A percentile compares a stretch with the other conserved stretches of the same genome.
Evolutionary conservation across 2,797 vertebrate genomes (phyloP).

Genomic region (Acrossocheilus wenchowensis): DNA sequence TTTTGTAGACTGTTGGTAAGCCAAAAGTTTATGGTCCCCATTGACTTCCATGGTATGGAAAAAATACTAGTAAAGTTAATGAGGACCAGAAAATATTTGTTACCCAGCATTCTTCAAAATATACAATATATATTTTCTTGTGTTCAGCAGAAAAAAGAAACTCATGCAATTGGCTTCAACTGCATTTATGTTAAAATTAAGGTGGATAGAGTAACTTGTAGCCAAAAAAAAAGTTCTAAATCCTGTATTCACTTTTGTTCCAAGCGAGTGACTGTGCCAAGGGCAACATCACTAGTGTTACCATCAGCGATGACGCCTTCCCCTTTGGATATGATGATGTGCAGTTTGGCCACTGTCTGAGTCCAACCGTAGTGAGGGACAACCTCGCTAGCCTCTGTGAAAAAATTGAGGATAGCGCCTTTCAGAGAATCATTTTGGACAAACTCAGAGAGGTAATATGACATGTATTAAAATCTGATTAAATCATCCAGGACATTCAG

Average conservation of each 20-base stretch:
- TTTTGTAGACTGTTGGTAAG: too few relatives aligned
- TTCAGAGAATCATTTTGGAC: constrained; percentile 46
- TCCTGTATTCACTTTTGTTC: background rate
- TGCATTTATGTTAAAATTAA: background rate
- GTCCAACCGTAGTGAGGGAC: background rate
- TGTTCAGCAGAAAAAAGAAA: too few relatives aligned
- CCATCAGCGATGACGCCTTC: constrained; percentile 26
- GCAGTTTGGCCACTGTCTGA: constrained; percentile 42
- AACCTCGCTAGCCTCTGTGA: constrained; percentile 50
- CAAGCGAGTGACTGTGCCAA: constrained; percentile 18
- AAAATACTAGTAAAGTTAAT: too few relatives aligned
- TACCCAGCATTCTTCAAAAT: too few relatives aligned
- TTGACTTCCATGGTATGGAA: too few relatives aligned
- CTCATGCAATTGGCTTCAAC: too few relatives aligned
- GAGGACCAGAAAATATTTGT: too few relatives aligned
- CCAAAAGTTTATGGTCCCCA: too few relatives aligned
- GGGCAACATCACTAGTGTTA: constrained; percentile 28
- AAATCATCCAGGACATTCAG: background rate
- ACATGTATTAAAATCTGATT: background rate
- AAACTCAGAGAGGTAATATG: constrained; percentile 51
- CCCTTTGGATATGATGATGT: constrained; percentile 35
- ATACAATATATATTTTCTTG: too few relatives aligned
- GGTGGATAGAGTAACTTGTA: background rate
- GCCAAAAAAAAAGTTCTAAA: background rate
- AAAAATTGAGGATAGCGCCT: constrained; percentile 44